Conservation (phyloP, 2,797 vertebrate genomes). For the Bucorvus abyssinicus region DNA sequence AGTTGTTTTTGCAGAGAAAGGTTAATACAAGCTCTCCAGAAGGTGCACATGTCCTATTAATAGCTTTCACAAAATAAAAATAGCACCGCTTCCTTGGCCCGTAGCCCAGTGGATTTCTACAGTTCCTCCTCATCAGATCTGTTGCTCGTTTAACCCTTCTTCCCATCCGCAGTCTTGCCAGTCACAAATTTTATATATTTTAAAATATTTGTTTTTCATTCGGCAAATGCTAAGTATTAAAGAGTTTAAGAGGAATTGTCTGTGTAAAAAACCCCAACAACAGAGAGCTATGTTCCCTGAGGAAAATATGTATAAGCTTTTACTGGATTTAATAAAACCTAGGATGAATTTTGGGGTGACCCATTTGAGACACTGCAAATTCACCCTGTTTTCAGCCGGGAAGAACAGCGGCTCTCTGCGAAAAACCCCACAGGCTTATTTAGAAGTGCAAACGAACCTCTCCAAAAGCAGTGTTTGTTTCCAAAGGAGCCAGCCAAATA, state of each 20-base stretch:
- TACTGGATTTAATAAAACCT: not conserved
- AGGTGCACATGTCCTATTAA: conserved; percentile 46
- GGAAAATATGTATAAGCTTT: not conserved
- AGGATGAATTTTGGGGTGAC: not conserved
- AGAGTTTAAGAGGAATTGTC: not conserved
- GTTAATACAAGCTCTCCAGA: conserved; percentile 39
- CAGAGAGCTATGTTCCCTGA: not conserved
- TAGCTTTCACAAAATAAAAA: conserved; percentile 50
- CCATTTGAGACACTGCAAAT: not conserved
- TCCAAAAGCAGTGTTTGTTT: not conserved
- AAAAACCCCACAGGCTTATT: not conserved
- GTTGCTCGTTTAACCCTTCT: conserved; percentile 15
- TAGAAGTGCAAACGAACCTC: not conserved
- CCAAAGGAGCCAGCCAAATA: not conserved
- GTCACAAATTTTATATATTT: not conserved
- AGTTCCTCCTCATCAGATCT: not conserved
- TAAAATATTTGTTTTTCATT: not conserved
- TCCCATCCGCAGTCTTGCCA: not conserved
- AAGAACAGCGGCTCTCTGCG: not conserved
- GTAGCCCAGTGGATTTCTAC: conserved; percentile 42
- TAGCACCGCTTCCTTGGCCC: conserved; percentile 38
- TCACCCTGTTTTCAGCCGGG: not conserved
- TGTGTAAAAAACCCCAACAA: not conserved
- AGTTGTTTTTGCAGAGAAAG: conserved; percentile 24
- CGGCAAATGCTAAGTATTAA: not conserved